Percentiles rank a stretch among this genome's conserved stretches.
phyloP scores from a whole-genome alignment of 2,113 vertebrate species.

The Rallus limicola region DNA sequence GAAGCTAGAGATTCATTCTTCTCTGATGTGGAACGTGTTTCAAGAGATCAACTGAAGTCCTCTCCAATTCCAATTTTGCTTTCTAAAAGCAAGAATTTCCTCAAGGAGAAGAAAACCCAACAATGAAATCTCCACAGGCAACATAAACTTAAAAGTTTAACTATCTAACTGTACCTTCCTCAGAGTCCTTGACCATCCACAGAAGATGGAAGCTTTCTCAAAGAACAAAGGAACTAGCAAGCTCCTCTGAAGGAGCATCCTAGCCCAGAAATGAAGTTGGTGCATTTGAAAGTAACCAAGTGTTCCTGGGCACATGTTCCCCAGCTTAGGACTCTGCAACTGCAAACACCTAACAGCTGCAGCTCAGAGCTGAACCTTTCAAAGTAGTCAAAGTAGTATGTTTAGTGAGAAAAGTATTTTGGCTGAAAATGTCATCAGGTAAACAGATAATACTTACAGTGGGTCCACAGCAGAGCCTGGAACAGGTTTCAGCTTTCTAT shows the following conservation, averaged over 20 bases:
- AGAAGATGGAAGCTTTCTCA: background rate
- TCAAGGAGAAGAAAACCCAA: background rate
- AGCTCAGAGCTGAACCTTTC: background rate
- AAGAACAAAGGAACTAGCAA: background rate
- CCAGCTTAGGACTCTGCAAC: background rate
- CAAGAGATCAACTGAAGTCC: background rate
- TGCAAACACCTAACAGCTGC: background rate
- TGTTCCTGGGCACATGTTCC: accelerated
- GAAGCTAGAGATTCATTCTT: background rate
- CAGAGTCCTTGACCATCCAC: background rate
- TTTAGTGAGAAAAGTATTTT: background rate
- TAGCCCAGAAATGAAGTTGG: background rate
- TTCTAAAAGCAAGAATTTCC: background rate
- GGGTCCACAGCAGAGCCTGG: background rate
- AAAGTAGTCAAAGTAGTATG: background rate
- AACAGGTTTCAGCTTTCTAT: background rate
- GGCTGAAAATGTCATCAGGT: background rate
- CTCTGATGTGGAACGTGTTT: background rate
- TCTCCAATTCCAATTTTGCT: background rate
- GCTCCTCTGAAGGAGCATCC: background rate
- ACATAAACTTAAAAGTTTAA: background rate
- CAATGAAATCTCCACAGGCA: background rate
- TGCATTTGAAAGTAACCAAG: background rate
- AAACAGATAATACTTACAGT: background rate
- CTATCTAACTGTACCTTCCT: background rate